These are phyloP conservation scores for Henicopernis longicauda DNA, from an alignment of 2,113 vertebrate genomes.

Conservation along the genomic window DNA sequence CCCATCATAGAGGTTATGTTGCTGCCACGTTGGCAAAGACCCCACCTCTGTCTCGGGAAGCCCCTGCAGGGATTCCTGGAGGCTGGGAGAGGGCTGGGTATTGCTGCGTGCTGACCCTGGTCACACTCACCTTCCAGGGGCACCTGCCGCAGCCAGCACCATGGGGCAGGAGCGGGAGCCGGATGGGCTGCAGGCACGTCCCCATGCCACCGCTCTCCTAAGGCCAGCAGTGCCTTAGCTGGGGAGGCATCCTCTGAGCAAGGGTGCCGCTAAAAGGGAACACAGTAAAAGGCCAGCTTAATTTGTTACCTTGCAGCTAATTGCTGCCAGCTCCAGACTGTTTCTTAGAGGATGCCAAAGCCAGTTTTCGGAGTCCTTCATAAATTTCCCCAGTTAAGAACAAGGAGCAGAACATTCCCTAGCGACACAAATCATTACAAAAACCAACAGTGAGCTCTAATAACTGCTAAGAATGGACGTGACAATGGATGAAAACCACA, in stretches of 20 bases:
- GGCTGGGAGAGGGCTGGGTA: neutral
- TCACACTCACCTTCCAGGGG: neutral
- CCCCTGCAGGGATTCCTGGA: neutral
- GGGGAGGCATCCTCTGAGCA: neutral
- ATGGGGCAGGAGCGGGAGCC: neutral
- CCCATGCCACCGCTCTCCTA: accelerated
- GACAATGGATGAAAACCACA: neutral
- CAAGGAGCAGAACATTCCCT: neutral
- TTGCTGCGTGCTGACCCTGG: neutral
- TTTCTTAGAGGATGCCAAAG: neutral
- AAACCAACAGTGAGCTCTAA: neutral
- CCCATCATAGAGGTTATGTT: neutral
- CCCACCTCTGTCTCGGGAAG: neutral
- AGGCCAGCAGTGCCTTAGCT: neutral
- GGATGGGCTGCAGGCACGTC: neutral
- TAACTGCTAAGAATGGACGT: accelerated
- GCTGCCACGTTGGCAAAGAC: neutral
- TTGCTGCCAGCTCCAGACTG: neutral
- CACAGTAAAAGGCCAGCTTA: neutral
- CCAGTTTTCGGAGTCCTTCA: neutral
- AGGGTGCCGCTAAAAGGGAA: neutral
- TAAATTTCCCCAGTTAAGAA: neutral
- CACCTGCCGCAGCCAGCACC: neutral
- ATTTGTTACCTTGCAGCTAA: neutral
- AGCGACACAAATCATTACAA: neutral